phyloP scores from a whole-genome alignment of 2,113 vertebrate genomes.

The Odocoileus virginianus region DNA sequence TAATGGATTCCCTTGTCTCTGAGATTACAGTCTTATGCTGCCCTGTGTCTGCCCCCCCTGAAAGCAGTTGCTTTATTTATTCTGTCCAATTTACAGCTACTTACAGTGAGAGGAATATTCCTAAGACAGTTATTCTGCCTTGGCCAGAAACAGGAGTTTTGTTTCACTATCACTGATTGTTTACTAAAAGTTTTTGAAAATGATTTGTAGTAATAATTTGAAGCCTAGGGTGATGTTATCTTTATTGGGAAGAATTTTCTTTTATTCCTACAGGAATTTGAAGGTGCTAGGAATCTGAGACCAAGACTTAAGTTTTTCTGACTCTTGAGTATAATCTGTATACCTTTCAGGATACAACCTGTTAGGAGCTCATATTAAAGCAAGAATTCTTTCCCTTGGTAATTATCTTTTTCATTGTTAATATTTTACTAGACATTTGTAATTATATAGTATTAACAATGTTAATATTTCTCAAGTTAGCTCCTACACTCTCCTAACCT shows the following conservation, averaged over 20 bases:
- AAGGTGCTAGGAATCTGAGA: background rate
- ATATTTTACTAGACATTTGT: background rate
- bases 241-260: background rate
- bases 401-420: conserved; percentile 2
- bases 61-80: background rate
- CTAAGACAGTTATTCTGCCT: background rate
- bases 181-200: conserved; percentile 21
- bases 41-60: background rate
- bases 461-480: background rate
- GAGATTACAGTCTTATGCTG: background rate
- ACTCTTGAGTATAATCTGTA: background rate
- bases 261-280: background rate
- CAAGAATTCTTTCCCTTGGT: background rate
- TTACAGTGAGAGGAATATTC: background rate
- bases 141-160: background rate
- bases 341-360: background rate
- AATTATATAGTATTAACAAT: background rate
- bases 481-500: background rate
- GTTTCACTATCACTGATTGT: background rate
- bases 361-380: background rate
- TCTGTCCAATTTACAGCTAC: background rate
- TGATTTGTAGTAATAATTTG: background rate
- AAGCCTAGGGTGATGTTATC: background rate
- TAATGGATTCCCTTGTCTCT: background rate
- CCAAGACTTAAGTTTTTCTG: background rate